Evolutionary conservation across 2,113 vertebrate genomes (phyloP).

Genomic region (Chionomys nivalis): DNA sequence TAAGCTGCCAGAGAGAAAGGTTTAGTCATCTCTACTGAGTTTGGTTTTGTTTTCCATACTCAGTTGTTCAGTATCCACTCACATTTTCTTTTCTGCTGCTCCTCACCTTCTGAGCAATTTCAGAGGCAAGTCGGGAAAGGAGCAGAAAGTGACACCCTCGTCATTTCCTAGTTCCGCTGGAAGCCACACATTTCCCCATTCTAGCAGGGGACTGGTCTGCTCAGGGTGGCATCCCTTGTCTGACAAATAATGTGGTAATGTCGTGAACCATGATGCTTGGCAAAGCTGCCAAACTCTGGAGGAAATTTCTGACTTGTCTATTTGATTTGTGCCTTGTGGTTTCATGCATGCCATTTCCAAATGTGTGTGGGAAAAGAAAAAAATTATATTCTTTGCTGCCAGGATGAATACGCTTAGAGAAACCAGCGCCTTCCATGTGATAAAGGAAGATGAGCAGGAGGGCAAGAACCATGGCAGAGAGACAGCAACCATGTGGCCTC

Average conservation of each 20-base stretch:
- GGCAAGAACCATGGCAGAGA: background rate
- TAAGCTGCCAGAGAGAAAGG: background rate
- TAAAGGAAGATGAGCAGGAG: background rate
- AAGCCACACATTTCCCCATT: background rate
- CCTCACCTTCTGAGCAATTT: background rate
- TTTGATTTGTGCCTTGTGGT: slow-evolving; percentile 49
- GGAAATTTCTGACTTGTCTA: slow-evolving; percentile 17
- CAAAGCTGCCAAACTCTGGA: slow-evolving; percentile 45
- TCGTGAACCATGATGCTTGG: background rate
- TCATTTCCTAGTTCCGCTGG: background rate
- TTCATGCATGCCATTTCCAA: slow-evolving; percentile 46
- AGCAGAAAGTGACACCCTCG: background rate
- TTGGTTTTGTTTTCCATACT: background rate
- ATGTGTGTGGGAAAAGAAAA: background rate
- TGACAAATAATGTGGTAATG: background rate
- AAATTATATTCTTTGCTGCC: background rate
- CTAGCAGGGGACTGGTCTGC: background rate
- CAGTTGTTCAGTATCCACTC: background rate
- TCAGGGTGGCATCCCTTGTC: slow-evolving; percentile 10
- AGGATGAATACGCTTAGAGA: background rate
- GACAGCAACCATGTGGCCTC: rapidly evolving
- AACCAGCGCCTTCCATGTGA: background rate
- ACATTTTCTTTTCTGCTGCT: background rate
- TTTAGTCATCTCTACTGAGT: background rate
- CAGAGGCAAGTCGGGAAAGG: background rate